Conservation (phyloP, 2,888 invertebrate genomes). For the Volucella bombylans region DNA sequence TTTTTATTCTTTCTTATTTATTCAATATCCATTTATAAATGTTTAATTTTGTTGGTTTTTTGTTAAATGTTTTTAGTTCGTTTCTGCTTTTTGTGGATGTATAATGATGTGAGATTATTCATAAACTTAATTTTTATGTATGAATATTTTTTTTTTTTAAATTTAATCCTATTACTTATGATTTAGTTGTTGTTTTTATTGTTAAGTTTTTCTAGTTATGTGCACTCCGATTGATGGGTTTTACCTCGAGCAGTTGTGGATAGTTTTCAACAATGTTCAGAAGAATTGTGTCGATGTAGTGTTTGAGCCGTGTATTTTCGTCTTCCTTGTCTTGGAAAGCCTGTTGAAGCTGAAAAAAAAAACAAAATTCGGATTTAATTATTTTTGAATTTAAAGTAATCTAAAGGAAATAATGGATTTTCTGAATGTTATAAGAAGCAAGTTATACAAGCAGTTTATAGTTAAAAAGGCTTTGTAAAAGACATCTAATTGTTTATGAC, state of each 20-base stretch:
- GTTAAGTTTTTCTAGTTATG: slow-evolving; percentile 51
- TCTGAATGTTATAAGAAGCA: no score
- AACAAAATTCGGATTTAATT: no score
- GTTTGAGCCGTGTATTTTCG: slow-evolving; percentile 94
- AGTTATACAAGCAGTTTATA: no score
- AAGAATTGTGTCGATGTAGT: slow-evolving; percentile 97
- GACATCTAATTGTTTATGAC: no score
- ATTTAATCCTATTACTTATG: slow-evolving; percentile 2
- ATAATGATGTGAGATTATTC: slow-evolving; percentile 50
- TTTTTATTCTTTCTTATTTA: background rate
- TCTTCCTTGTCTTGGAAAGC: slow-evolving; percentile 96
- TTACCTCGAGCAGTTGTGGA: slow-evolving; percentile 97
- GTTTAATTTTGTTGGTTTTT: slow-evolving; percentile 19
- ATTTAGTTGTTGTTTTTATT: slow-evolving; percentile 20
- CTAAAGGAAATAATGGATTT: background rate
- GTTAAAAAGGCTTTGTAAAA: no score
- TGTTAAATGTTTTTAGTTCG: slow-evolving; percentile 12
- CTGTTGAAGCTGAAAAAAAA: slow-evolving; percentile 87
- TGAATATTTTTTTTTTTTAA: slow-evolving; percentile 7
- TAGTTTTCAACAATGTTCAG: slow-evolving; percentile 98
- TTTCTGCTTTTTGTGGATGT: slow-evolving; percentile 30
- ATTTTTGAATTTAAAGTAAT: background rate
- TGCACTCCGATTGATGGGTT: slow-evolving; percentile 81
- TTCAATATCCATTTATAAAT: background rate
- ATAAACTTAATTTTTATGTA: slow-evolving; percentile 26